phyloP scores from a whole-genome alignment of 2,888 invertebrate genomes.

The Aphodius granarius region DNA sequence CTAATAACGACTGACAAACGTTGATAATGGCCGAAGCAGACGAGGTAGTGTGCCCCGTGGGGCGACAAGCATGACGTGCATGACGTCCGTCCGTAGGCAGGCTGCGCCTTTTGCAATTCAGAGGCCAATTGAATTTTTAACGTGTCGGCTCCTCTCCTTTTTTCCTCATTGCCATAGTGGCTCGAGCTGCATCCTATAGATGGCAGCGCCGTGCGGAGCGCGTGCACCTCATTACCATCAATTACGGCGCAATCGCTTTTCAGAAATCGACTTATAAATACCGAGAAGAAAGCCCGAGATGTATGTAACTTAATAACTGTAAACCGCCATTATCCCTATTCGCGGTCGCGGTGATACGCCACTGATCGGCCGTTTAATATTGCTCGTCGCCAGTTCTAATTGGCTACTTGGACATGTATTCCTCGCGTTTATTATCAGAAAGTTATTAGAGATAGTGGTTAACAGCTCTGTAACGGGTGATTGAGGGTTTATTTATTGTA shows the following conservation, averaged over 20 bases:
- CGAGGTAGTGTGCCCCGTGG: neutral
- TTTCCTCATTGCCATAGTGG: neutral
- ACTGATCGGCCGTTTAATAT: slow-evolving; percentile 5
- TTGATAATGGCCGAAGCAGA: neutral
- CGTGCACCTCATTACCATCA: slow-evolving; percentile 30
- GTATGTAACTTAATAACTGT: slow-evolving; percentile 26
- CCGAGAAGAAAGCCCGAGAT: slow-evolving; percentile 19
- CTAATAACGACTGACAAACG: neutral
- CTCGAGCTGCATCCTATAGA: slow-evolving; percentile 10
- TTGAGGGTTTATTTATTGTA: neutral
- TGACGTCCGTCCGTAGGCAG: neutral
- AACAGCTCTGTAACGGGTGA: neutral
- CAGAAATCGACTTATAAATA: slow-evolving; percentile 32
- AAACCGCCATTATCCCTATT: slow-evolving; percentile 16
- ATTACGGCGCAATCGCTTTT: slow-evolving; percentile 35
- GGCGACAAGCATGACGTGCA: neutral
- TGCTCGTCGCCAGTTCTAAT: neutral
- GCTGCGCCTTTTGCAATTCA: neutral
- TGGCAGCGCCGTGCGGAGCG: slow-evolving; percentile 15
- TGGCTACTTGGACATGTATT: neutral
- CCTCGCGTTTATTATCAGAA: neutral
- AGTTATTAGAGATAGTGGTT: neutral
- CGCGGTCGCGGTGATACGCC: neutral
- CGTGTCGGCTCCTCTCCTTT: neutral
- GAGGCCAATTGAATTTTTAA: slow-evolving; percentile 12